A percentile compares a stretch with the other conserved stretches of the same genome.
These are phyloP conservation scores for Drosophila seguyi DNA, from an alignment of 1,140 invertebrate species.

Conservation along the genomic window DNA sequence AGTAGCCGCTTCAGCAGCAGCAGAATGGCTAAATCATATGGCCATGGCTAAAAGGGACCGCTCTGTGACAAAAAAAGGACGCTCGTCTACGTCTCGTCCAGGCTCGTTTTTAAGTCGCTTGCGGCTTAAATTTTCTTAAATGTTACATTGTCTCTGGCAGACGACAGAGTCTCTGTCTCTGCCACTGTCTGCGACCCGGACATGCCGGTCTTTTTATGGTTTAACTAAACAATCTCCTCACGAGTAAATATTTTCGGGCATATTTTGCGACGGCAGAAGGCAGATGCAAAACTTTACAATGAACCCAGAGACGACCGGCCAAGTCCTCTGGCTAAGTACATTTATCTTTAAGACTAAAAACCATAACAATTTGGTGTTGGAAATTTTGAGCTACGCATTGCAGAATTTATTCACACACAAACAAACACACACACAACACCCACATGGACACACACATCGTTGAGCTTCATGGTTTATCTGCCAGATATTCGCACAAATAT, in stretches of 20 bases:
- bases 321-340: constrained; percentile 41
- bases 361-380: constrained; percentile 78
- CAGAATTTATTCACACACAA: constrained; percentile 59
- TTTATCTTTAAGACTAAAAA: constrained; percentile 64
- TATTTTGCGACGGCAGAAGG: constrained; percentile 54
- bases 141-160: constrained; percentile 70
- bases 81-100: constrained; percentile 24
- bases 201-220: constrained; percentile 77
- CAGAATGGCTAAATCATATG: constrained; percentile 73
- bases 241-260: constrained; percentile 80
- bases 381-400: constrained; percentile 77
- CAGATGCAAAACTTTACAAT: constrained; percentile 34
- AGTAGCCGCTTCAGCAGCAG: constrained; percentile 2
- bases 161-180: constrained; percentile 8
- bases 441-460: constrained; percentile 36
- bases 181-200: constrained; percentile 6
- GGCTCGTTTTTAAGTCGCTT: constrained; percentile 78
- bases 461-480: constrained; percentile 43
- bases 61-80: constrained; percentile 48
- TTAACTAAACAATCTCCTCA: constrained; percentile 79
- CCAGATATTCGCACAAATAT: constrained; percentile 75
- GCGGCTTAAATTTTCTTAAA: constrained; percentile 82
- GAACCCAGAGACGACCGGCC: neutral
- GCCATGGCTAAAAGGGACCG: constrained; percentile 27
- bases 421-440: constrained; percentile 21